Percentiles rank a stretch among this genome's conserved stretches.
These are phyloP conservation scores for Dyspetes luteomarginatus DNA, from an alignment of 2,888 invertebrate genomes.

Conservation along the genomic window DNA sequence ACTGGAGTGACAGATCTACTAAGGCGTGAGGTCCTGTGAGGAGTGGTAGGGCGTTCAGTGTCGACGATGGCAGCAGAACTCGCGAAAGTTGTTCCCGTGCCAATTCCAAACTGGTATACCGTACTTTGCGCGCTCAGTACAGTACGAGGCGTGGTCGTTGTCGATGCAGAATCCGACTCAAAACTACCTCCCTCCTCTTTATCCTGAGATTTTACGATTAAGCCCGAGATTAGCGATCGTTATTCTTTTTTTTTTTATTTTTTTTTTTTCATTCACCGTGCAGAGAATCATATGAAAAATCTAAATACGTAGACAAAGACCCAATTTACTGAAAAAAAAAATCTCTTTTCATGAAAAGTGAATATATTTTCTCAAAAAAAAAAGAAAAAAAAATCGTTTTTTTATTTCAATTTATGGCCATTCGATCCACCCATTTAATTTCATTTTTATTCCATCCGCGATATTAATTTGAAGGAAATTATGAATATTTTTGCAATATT, in stretches of 20 bases:
- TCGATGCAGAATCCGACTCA: constrained; percentile 91
- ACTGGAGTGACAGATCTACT: constrained; percentile 84
- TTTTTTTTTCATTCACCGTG: neutral
- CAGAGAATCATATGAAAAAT: neutral
- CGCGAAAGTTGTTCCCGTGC: constrained; percentile 78
- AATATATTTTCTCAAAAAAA: no score
- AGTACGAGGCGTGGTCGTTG: constrained; percentile 89
- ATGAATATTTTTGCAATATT: no score
- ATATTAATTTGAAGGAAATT: no score
- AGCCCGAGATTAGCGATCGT: constrained; percentile 39
- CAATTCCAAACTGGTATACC: constrained; percentile 77
- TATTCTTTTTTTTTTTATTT: neutral
- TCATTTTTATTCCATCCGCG: no score
- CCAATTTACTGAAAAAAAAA: neutral
- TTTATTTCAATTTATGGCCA: no score
- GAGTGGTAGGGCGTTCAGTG: constrained; percentile 86
- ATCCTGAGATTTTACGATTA: constrained; percentile 78
- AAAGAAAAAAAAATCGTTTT: no score
- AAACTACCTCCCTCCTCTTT: constrained; percentile 87
- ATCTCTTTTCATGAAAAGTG: neutral
- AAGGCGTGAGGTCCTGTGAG: constrained; percentile 84
- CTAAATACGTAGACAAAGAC: neutral
- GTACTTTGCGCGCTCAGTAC: constrained; percentile 86
- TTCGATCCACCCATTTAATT: no score
- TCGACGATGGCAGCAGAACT: constrained; percentile 85